phyloP scores from a whole-genome alignment of 2,888 invertebrate species.

The Napeogenes sylphis region DNA sequence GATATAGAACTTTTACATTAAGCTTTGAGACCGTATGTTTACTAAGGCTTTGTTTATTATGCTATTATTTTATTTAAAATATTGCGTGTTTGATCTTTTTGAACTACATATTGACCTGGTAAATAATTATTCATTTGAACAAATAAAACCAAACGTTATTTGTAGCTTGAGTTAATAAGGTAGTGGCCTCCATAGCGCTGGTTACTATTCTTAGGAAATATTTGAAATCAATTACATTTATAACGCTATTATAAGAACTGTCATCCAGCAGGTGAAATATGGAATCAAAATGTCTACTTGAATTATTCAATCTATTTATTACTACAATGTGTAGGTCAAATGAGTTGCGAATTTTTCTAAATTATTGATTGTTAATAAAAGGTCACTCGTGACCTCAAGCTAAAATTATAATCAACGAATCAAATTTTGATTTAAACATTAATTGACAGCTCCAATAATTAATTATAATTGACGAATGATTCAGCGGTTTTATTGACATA shows the following conservation, averaged over 20 bases:
- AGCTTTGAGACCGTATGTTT: slow-evolving; percentile 50
- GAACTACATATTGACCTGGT: background rate
- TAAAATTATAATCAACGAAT: slow-evolving; percentile 32
- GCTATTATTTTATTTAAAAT: slow-evolving; percentile 38
- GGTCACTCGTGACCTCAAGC: slow-evolving; percentile 27
- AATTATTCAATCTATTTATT: slow-evolving; percentile 2
- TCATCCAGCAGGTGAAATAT: slow-evolving; percentile 1
- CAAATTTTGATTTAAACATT: slow-evolving; percentile 32
- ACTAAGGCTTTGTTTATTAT: slow-evolving; percentile 56
- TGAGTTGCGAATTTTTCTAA: slow-evolving; percentile 7
- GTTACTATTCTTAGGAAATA: no score
- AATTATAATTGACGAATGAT: slow-evolving; percentile 37
- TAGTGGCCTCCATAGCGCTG: no score
- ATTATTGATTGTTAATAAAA: slow-evolving; percentile 15
- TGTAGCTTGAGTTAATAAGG: no score
- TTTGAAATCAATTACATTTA: background rate
- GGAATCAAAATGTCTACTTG: background rate
- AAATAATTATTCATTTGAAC: background rate
- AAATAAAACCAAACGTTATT: background rate
- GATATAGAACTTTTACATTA: slow-evolving; percentile 49
- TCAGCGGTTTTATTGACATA: slow-evolving; percentile 31
- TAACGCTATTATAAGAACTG: background rate
- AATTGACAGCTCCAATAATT: slow-evolving; percentile 42
- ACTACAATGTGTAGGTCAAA: slow-evolving; percentile 6
- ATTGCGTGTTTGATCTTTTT: background rate